phyloP scores from a whole-genome alignment of 1,140 invertebrate genomes.

The Vanessa tameamea region DNA sequence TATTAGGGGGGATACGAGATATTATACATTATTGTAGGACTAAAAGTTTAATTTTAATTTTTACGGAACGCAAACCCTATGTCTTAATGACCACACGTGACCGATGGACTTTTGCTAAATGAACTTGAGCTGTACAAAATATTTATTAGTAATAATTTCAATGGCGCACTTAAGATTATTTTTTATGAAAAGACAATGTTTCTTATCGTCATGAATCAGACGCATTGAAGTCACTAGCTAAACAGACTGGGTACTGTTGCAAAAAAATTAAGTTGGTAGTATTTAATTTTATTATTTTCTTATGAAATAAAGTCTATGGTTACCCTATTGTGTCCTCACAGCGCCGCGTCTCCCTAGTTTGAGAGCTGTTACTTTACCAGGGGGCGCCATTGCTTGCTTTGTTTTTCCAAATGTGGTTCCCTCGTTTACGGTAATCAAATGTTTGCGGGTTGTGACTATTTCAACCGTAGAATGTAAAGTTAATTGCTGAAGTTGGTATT shows the following conservation, averaged over 20 bases:
- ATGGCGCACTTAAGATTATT: background rate
- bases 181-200: background rate
- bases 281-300: background rate
- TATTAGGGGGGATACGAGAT: no score
- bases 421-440: conserved; percentile 25
- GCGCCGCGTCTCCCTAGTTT: conserved; percentile 9
- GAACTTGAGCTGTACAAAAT: no score
- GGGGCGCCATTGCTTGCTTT: conserved; percentile 14
- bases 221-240: no score
- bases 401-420: conserved; percentile 22
- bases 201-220: background rate
- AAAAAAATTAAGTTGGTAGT: no score
- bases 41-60: no score
- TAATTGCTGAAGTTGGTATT: conserved; percentile 12
- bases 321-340: conserved; percentile 1
- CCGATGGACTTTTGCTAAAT: no score
- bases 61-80: no score
- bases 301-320: background rate
- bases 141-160: no score
- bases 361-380: conserved; percentile 25
- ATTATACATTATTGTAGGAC: no score
- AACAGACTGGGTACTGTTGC: no score
- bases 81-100: no score
- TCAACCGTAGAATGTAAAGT: conserved; percentile 14
- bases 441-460: conserved; percentile 11